Percentiles rank a stretch among this genome's conserved stretches.
Evolutionary conservation across 2,888 invertebrate species (phyloP).

Genomic region (Electrophaes corylata): DNA sequence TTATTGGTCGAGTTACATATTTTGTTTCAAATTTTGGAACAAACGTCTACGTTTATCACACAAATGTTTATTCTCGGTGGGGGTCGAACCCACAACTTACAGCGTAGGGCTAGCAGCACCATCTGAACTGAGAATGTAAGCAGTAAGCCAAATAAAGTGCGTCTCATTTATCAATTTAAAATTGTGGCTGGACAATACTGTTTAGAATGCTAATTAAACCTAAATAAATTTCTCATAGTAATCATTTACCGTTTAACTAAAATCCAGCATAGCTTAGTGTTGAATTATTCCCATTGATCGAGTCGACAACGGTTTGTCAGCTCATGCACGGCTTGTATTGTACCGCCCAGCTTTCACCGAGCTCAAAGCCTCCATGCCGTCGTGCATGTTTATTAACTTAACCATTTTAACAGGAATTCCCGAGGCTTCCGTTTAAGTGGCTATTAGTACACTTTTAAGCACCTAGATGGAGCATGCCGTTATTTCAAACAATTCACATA

Average conservation of each 20-base stretch:
- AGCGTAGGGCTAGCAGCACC: too few relatives aligned
- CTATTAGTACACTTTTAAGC: slow-evolving; percentile 51
- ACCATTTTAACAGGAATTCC: slow-evolving; percentile 76
- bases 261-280: neutral
- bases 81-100: too few relatives aligned
- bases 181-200: neutral
- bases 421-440: slow-evolving; percentile 64
- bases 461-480: slow-evolving; percentile 16
- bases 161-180: too few relatives aligned
- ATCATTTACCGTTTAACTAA: slow-evolving; percentile 2
- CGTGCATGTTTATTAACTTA: slow-evolving; percentile 78
- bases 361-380: slow-evolving; percentile 72
- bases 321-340: slow-evolving; percentile 50
- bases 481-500: slow-evolving; percentile 6
- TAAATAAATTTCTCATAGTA: neutral
- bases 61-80: too few relatives aligned
- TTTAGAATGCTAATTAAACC: neutral
- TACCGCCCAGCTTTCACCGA: slow-evolving; percentile 71
- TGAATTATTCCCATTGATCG: slow-evolving; percentile 26
- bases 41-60: too few relatives aligned
- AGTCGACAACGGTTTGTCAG: slow-evolving; percentile 44
- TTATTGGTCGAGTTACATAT: too few relatives aligned
- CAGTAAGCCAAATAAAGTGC: neutral
- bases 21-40: too few relatives aligned
- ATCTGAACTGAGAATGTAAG: too few relatives aligned